These are phyloP conservation scores for Meriones unguiculatus DNA, from an alignment of 2,113 vertebrate genomes.

Conservation along the genomic window DNA sequence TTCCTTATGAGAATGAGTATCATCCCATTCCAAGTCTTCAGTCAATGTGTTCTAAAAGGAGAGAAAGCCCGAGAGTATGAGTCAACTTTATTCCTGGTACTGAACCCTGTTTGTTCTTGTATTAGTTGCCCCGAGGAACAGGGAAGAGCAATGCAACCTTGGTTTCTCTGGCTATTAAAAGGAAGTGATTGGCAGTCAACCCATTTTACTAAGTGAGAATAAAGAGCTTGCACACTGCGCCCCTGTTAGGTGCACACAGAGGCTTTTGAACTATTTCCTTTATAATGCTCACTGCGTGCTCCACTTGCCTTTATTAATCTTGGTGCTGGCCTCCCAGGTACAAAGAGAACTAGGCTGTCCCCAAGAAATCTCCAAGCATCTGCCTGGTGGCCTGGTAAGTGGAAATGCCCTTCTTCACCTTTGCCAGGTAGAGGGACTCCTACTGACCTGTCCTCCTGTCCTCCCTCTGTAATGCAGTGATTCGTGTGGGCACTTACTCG, in stretches of 20 bases:
- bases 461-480: neutral
- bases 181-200: slow-evolving; percentile 45
- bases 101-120: slow-evolving; percentile 73
- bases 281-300: neutral
- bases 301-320: slow-evolving; percentile 1
- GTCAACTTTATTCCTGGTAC: slow-evolving; percentile 82
- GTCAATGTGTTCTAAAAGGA: slow-evolving; percentile 81
- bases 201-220: slow-evolving; percentile 39
- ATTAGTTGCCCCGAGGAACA: slow-evolving; percentile 73
- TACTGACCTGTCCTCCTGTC: neutral
- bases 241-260: neutral
- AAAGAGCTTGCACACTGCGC: slow-evolving; percentile 20
- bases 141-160: slow-evolving; percentile 51
- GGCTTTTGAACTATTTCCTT: slow-evolving; percentile 22
- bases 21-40: slow-evolving; percentile 77
- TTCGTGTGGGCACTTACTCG: neutral
- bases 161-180: slow-evolving; percentile 53
- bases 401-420: neutral
- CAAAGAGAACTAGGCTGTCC: neutral
- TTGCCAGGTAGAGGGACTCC: neutral
- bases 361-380: neutral
- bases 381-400: neutral
- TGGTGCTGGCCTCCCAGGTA: neutral
- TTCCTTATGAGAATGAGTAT: slow-evolving; percentile 62
- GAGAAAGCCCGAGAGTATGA: slow-evolving; percentile 76